Conservation (phyloP, 1,140 invertebrate genomes). For the Polypedilum vanderplanki region DNA sequence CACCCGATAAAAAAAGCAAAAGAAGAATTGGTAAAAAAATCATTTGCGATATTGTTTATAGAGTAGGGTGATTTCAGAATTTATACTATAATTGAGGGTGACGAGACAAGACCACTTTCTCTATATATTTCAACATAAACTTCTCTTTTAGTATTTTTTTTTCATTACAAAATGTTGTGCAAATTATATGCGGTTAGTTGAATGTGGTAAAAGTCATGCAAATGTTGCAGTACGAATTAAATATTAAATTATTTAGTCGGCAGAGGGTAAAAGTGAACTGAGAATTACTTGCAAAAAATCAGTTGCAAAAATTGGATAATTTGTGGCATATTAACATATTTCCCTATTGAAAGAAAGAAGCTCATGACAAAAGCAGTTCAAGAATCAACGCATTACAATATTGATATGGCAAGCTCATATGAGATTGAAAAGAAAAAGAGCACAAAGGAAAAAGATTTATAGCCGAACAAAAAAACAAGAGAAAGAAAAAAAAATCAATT, state of each 20-base stretch:
- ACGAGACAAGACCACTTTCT: not conserved
- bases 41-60: constrained; percentile 14
- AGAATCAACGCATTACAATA: constrained; percentile 22
- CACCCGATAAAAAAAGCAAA: not conserved
- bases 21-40: not conserved
- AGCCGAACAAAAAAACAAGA: not conserved
- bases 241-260: constrained; percentile 31
- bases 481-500: constrained; percentile 28
- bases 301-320: constrained; percentile 29
- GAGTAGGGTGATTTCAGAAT: constrained; percentile 1
- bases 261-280: too few relatives aligned
- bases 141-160: not conserved
- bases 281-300: constrained; percentile 31
- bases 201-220: constrained; percentile 19
- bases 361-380: constrained; percentile 25
- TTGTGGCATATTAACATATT: constrained; percentile 23
- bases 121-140: too few relatives aligned
- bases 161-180: not conserved
- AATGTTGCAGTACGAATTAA: constrained; percentile 7
- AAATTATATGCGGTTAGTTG: constrained; percentile 29
- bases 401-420: not conserved
- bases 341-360: not conserved
- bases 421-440: not conserved
- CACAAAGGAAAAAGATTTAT: constrained; percentile 14
- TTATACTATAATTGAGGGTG: constrained; percentile 16